Conservation (phyloP, 92 coral and sea anemone species). For the Anthopleura xanthogrammica region DNA sequence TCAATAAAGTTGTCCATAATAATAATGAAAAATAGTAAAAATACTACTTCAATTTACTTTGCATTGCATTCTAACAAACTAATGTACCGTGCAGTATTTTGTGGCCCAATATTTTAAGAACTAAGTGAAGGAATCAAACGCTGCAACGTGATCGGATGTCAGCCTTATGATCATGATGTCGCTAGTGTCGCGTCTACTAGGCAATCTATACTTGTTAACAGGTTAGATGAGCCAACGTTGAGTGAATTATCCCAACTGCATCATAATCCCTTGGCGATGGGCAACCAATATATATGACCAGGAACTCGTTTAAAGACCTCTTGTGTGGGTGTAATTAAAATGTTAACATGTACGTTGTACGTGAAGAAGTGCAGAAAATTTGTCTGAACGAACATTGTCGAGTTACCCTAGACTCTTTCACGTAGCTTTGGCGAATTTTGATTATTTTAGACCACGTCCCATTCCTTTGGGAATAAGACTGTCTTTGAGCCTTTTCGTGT, state of each 20-base stretch:
- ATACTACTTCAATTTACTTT: too few species aligned
- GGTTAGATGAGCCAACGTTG: not conserved
- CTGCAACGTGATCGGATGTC: not conserved
- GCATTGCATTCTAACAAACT: too few species aligned
- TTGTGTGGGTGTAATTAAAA: not conserved
- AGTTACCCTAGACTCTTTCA: not conserved
- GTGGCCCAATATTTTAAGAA: too few species aligned
- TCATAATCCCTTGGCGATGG: not conserved
- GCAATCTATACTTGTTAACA: not conserved
- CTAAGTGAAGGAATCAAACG: not conserved
- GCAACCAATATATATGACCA: not conserved
- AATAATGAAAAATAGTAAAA: too few species aligned
- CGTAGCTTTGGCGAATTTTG: too few species aligned
- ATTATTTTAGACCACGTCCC: too few species aligned
- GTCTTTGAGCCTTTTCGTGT: too few species aligned
- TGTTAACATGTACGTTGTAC: not conserved
- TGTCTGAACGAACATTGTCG: not conserved
- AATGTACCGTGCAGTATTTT: too few species aligned
- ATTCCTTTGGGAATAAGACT: too few species aligned
- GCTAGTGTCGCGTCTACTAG: not conserved
- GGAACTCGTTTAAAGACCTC: not conserved
- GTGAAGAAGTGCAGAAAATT: not conserved
- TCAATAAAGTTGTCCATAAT: too few species aligned
- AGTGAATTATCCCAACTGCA: not conserved
- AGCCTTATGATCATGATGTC: too few species aligned